Evolutionary conservation across 2,888 invertebrate genomes (phyloP), one percentile per base, ranked within the genome.

Genomic region (Eumacrocentrus americanus): DNA sequence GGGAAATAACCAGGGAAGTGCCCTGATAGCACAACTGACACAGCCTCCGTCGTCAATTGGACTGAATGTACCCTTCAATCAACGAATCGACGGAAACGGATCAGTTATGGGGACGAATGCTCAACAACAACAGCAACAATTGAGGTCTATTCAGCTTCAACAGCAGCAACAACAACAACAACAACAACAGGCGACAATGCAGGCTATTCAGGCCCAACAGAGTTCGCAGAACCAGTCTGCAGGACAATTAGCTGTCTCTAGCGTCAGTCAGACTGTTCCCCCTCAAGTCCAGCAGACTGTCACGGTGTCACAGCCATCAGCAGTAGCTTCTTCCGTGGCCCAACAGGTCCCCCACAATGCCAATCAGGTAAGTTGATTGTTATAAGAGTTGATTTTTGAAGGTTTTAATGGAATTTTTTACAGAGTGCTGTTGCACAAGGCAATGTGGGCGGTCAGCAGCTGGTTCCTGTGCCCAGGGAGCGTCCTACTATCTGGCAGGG

Each of bases 401-500:
- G 2, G 11, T 18, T 42, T 20, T 7, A 42, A 9, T 42, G 11
- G 11, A 5, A 42, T 16, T 12, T 20, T 42, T 11, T 16, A 1
- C 16, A 42, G 25, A 37, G 35, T 12, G n/a, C 25, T 7, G 53
- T 47, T 22, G 53, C 6, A n/a, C 52, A 47, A 11, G 52, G 40
- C 29, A 25, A 40, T 50, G 48, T 57, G 5, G 40, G 16, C 1
- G 46, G 76, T 47, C 82, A 83, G 63, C 81, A 81, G 58, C 74
- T 82, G 65, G 74, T 74, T 42, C 74, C 77, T n/a, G 75, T 75
- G 22, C 75, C 84, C 29, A 61, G 67, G n/a, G 87, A 87, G 64
- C 81, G 87, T 23, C 85, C 85, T 20, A 84, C 85, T 0, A 88
- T 89, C 70, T 93, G 92, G 92, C 88, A 88, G 58, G 95, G 95